These are phyloP conservation scores for Hyphantria cunea DNA, from an alignment of 1,140 invertebrate species.

Conservation along the genomic window DNA sequence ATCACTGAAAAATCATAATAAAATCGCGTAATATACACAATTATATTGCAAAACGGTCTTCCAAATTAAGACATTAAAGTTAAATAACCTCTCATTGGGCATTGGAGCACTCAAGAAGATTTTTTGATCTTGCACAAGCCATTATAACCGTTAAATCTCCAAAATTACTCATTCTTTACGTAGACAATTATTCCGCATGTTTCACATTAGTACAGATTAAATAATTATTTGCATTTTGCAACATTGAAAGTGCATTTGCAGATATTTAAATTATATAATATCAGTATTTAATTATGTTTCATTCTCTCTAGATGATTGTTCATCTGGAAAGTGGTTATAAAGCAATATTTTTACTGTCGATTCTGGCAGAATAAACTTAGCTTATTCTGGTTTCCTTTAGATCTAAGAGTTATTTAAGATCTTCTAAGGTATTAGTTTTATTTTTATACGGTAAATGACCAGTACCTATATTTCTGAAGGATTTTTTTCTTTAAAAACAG, in stretches of 20 bases:
- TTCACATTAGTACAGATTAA: conserved; percentile 8
- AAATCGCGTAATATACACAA: no score
- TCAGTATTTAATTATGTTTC: conserved; percentile 12
- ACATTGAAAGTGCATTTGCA: not conserved
- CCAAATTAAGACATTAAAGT: conserved; percentile 1
- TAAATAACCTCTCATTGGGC: conserved; percentile 1
- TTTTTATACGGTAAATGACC: conserved; percentile 5
- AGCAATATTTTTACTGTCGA: not conserved
- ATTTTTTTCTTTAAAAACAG: no score
- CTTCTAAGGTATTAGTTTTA: no score
- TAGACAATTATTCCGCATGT: conserved; percentile 5
- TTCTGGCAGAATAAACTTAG: no score
- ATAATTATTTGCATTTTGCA: not conserved
- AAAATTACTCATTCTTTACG: not conserved
- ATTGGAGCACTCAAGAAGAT: not conserved
- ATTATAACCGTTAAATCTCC: not conserved
- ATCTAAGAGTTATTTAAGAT: no score
- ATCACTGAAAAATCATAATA: no score
- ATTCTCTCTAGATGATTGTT: conserved; percentile 3
- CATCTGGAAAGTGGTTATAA: conserved; percentile 10
- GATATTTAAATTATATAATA: not conserved
- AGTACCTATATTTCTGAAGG: no score
- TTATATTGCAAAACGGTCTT: not conserved
- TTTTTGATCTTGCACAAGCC: not conserved
- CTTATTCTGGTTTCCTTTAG: no score